Percentiles rank a stretch among this genome's conserved stretches.
phyloP scores from a whole-genome alignment of 2,888 invertebrate species.

The Lysandra bellargus region DNA sequence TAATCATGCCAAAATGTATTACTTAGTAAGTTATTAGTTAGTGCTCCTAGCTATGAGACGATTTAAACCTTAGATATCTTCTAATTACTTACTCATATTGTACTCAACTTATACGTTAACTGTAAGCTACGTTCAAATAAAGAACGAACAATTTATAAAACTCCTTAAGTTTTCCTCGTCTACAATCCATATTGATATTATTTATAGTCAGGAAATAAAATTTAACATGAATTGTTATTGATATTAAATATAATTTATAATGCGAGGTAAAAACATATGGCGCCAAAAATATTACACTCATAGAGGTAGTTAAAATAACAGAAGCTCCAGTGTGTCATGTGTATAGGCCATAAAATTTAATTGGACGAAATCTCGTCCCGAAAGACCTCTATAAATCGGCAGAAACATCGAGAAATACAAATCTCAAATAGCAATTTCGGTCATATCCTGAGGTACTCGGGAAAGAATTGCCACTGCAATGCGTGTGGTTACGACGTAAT shows the following conservation, averaged over 20 bases:
- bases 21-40: neutral
- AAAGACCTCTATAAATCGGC: constrained; percentile 38
- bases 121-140: neutral
- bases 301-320: constrained; percentile 1
- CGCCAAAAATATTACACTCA: neutral
- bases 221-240: too few relatives aligned
- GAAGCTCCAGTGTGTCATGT: neutral
- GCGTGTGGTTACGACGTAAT: constrained; percentile 74
- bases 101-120: neutral
- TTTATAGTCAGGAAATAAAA: too few relatives aligned
- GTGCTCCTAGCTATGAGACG: neutral
- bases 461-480: constrained; percentile 67
- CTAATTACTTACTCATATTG: too few relatives aligned
- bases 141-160: neutral
- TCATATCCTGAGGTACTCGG: constrained; percentile 66
- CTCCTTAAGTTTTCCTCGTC: too few relatives aligned
- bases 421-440: constrained; percentile 62
- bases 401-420: constrained; percentile 50
- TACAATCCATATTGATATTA: too few relatives aligned
- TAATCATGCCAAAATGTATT: neutral
- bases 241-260: too few relatives aligned
- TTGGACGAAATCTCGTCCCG: constrained; percentile 7
- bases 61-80: neutral
- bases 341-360: constrained; percentile 18
- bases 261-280: too few relatives aligned